phyloP scores from a whole-genome alignment of 64 coral and sea anemone species.

The Dendrophyllia cribrosa region DNA sequence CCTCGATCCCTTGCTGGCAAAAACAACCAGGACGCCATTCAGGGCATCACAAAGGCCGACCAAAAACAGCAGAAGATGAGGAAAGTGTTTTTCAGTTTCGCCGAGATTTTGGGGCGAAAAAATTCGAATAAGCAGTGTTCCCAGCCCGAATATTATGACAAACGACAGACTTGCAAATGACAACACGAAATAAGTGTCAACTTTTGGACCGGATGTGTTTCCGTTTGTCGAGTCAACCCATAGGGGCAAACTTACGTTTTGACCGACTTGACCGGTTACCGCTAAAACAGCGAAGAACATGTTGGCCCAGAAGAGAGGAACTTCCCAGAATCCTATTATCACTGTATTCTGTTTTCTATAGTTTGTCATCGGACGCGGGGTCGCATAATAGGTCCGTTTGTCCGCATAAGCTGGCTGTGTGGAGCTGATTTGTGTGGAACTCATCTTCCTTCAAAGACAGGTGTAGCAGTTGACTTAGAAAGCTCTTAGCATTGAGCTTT shows the following conservation, averaged over 20 bases:
- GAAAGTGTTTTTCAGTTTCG: constrained; percentile 75
- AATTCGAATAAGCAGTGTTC: constrained; percentile 39
- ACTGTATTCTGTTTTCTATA: constrained; percentile 34
- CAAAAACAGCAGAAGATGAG: constrained; percentile 66
- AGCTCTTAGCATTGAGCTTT: too few relatives aligned
- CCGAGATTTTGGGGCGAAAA: constrained; percentile 63
- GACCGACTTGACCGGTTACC: constrained; percentile 69
- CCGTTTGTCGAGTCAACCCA: constrained; percentile 81
- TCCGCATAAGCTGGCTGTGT: neutral
- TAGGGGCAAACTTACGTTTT: constrained; percentile 81
- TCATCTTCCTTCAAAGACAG: neutral
- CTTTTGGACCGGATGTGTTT: neutral
- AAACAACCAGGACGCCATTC: constrained; percentile 84
- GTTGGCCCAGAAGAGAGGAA: constrained; percentile 70
- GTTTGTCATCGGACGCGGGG: neutral
- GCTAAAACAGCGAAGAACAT: constrained; percentile 73
- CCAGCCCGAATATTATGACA: constrained; percentile 87
- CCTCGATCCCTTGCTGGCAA: constrained; percentile 75
- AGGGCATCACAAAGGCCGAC: constrained; percentile 89
- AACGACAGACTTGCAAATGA: constrained; percentile 84
- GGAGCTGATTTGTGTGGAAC: neutral
- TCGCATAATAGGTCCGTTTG: neutral
- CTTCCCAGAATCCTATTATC: constrained; percentile 22
- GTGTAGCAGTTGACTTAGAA: too few relatives aligned
- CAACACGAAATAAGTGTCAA: constrained; percentile 92